Evolutionary conservation across 2,797 vertebrate species (phyloP), one percentile per base, ranked within the genome.

Genomic region (Prunella strophiata): DNA sequence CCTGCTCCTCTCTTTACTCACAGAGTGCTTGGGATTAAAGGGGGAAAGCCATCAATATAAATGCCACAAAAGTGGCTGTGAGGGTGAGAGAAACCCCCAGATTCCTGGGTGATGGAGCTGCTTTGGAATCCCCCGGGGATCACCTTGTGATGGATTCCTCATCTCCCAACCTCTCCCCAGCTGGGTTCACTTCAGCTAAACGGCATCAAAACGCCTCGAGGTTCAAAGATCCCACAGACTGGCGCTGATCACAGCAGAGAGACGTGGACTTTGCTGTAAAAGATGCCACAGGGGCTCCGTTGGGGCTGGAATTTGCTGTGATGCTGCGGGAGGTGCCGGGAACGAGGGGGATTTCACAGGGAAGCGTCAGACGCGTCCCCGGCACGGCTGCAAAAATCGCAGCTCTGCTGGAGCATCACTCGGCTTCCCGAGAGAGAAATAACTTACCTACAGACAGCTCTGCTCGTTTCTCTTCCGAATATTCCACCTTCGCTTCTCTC

Each of bases 321-420:
- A 4, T 30, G 85, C 7, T 48, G 75, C 2, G 0, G 89, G 79
- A 89, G 22, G 8, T 54, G 91, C 59, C 10, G 10, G 66, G 63
- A 85, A 89, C 13, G 57, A 61, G 70, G 43, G 65, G 65, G 82
- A 90, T 26, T 47, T 75, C 76, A 38, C 59, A 55, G 93, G 23
- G 59, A 91, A 63, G 88, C 34, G 90, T 72, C 91, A 66, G 85
- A 61, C 25, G 4, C 42, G 88, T 85, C 48, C 88, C 71, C 34
- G 29, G 2, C 67, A 90, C 13, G 2, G 51, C 85, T n/a, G 72
- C 58, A 20, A 52, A 67, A 73, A 76, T 66, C 30, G 1, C 77
- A 89, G 86, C 75, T 71, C 86, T 51, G 68, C 72, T 61, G 9
- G 73, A 89, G 36, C 68, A 79, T 30, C 88, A 2, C 6, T 85